Conservation (phyloP, 2,113 vertebrate species). For the Centrocercus urophasianus region DNA sequence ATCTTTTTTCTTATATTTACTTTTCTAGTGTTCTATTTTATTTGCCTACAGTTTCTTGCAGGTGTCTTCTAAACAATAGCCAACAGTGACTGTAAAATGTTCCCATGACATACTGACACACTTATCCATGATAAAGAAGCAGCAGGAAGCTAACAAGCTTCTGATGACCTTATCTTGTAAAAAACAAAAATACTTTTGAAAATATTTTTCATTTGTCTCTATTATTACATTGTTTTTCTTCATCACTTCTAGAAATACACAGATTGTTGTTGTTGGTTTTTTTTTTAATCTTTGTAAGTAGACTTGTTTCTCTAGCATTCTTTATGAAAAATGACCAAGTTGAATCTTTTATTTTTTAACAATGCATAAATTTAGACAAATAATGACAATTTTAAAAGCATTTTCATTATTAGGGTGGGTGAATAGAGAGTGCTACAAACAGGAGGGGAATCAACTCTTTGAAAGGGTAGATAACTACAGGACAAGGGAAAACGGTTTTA, state of each 20-base stretch:
- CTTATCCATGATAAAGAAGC: background rate
- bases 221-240: background rate
- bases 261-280: no score
- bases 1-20: background rate
- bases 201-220: background rate
- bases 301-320: background rate
- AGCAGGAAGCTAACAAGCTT: background rate
- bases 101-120: background rate
- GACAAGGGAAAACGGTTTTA: no score
- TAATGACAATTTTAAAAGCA: background rate
- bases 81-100: background rate
- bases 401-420: rapidly evolving
- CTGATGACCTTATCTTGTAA: background rate
- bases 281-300: background rate
- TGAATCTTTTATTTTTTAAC: background rate
- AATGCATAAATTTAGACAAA: background rate
- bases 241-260: background rate
- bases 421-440: no score
- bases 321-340: background rate
- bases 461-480: background rate
- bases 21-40: background rate
- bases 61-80: background rate
- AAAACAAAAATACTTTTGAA: background rate
- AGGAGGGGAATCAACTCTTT: no score
- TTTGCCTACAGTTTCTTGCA: background rate